Evolutionary conservation across 2,888 invertebrate genomes (phyloP).

Genomic region (Aplocera efformata): DNA sequence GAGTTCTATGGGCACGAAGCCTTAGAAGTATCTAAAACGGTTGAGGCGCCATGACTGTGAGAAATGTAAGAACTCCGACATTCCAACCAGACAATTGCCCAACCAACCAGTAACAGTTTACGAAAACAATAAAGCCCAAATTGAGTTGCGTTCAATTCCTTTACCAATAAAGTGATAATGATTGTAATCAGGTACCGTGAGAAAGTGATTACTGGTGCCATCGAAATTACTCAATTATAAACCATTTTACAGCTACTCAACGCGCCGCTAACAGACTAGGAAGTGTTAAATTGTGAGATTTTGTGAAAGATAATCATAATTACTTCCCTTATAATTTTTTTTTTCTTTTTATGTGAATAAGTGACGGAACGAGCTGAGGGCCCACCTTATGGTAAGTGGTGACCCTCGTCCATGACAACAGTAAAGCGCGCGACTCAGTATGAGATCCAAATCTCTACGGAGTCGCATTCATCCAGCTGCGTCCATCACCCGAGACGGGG

Average conservation of each 20-base stretch:
- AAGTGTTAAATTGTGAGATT: background rate
- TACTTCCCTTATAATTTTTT: too few relatives aligned
- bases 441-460: too few relatives aligned
- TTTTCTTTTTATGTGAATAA: too few relatives aligned
- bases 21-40: background rate
- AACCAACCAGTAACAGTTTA: conserved; percentile 2
- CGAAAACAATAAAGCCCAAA: conserved; percentile 18
- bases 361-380: too few relatives aligned
- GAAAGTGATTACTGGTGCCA: conserved; percentile 29
- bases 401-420: too few relatives aligned
- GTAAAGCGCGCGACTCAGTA: too few relatives aligned
- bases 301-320: too few relatives aligned
- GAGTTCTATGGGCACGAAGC: too few relatives aligned
- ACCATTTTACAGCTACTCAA: conserved; percentile 3
- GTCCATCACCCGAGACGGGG: too few relatives aligned
- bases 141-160: conserved; percentile 12
- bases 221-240: conserved; percentile 26
- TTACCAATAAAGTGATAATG: conserved; percentile 25
- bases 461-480: too few relatives aligned
- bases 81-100: background rate
- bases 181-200: conserved; percentile 25
- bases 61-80: conserved; percentile 1
- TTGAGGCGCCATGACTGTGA: background rate
- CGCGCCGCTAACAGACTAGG: conserved; percentile 4
- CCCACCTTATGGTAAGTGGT: too few relatives aligned